A percentile compares a stretch with the other conserved stretches of the same genome.
These are phyloP conservation scores for Phataginus tetradactyla DNA, from an alignment of 2,797 vertebrate genomes.

Conservation along the genomic window DNA sequence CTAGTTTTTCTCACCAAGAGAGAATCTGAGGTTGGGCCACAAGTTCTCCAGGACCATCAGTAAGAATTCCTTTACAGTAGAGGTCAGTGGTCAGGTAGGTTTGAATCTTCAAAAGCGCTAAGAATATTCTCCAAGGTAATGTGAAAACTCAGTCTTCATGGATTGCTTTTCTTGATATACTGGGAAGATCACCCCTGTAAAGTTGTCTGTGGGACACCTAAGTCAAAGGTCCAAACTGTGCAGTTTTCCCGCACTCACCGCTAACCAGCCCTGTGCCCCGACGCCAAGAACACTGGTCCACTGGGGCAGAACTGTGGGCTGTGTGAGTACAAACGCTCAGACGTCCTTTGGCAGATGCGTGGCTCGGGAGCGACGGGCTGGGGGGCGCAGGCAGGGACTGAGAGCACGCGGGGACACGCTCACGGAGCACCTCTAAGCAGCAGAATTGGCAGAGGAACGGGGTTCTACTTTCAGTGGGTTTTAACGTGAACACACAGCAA, in stretches of 20 bases:
- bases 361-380: accelerated
- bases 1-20: background rate
- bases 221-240: background rate
- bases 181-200: background rate
- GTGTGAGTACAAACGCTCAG: accelerated
- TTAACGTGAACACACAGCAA: background rate
- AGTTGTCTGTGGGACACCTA: too few species aligned
- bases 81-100: background rate
- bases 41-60: background rate
- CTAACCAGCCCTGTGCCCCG: background rate
- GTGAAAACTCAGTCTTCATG: background rate
- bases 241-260: background rate
- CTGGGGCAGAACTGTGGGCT: background rate
- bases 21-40: background rate
- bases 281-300: background rate
- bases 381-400: accelerated
- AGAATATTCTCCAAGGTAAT: background rate
- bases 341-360: accelerated
- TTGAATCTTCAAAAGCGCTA: background rate
- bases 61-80: background rate
- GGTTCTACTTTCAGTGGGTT: too few species aligned
- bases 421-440: too few species aligned
- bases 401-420: accelerated
- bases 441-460: too few species aligned
- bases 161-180: background rate